A percentile compares a stretch with the other conserved stretches of the same genome.
Conservation (phyloP, 2,888 invertebrate species). For the Neelides folsomi region DNA sequence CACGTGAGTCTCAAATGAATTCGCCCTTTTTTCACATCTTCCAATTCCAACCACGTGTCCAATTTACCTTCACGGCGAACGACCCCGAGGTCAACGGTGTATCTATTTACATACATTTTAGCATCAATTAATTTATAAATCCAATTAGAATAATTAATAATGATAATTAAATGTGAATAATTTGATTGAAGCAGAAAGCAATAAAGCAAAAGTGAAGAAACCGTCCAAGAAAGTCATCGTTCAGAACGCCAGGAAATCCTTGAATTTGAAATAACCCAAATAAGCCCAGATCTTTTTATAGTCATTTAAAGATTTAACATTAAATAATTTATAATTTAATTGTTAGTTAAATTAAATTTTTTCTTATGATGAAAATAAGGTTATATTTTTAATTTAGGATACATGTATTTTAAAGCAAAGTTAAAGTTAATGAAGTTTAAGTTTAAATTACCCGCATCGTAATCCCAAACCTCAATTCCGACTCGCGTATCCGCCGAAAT, state of each 20-base stretch:
- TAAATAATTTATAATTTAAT: too few species aligned
- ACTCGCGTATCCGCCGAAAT: background rate
- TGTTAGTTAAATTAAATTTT: too few species aligned
- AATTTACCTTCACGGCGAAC: constrained; percentile 30
- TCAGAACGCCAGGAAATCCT: constrained; percentile 35
- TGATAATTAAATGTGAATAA: background rate
- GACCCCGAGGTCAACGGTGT: constrained; percentile 28
- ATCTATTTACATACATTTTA: constrained; percentile 8
- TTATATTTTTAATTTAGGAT: too few species aligned
- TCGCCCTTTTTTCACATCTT: constrained; percentile 89
- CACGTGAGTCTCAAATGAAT: constrained; percentile 79
- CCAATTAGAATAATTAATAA: background rate
- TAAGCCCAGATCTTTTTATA: too few species aligned
- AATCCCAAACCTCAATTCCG: constrained; percentile 44
- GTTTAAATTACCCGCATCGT: constrained; percentile 48
- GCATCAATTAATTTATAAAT: too few species aligned
- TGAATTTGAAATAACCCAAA: constrained; percentile 13
- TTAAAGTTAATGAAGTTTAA: constrained; percentile 47
- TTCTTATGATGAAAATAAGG: too few species aligned
- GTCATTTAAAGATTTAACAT: too few species aligned
- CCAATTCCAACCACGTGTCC: constrained; percentile 72
- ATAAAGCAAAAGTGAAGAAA: constrained; percentile 35
- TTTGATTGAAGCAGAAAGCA: background rate
- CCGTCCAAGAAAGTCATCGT: constrained; percentile 90
- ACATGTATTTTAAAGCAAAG: too few species aligned